Percentiles rank a stretch among this genome's conserved stretches.
These are phyloP conservation scores for Macropis europaea DNA, from an alignment of 2,888 invertebrate species.

Conservation along the genomic window DNA sequence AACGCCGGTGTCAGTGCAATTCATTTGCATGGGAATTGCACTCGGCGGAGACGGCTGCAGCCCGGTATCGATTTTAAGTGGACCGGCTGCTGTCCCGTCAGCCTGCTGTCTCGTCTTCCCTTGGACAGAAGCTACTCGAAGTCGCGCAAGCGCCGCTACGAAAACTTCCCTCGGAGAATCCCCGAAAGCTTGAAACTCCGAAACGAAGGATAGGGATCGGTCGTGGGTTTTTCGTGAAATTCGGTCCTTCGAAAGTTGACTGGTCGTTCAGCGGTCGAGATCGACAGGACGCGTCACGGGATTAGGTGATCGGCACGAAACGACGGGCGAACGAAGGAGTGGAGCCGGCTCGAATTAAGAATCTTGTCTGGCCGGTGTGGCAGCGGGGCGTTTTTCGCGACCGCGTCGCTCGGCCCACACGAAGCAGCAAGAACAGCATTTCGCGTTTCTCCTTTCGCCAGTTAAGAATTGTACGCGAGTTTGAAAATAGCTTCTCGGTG, in stretches of 20 bases:
- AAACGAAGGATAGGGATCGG: not conserved
- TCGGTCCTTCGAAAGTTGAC: not conserved
- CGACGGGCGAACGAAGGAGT: too few species aligned
- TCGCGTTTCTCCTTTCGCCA: constrained; percentile 30
- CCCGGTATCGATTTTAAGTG: constrained; percentile 79
- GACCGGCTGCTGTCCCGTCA: constrained; percentile 78
- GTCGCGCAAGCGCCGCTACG: constrained; percentile 74
- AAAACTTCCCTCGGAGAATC: constrained; percentile 51
- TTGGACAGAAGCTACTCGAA: constrained; percentile 75
- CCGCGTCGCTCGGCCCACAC: not conserved
- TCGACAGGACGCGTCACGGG: too few species aligned
- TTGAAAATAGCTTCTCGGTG: too few species aligned
- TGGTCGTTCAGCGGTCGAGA: too few species aligned
- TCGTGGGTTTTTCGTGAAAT: not conserved
- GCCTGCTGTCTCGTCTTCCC: constrained; percentile 77
- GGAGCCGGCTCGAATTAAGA: too few species aligned
- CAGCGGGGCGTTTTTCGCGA: not conserved
- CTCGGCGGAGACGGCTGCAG: constrained; percentile 73
- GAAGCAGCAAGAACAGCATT: constrained; percentile 17
- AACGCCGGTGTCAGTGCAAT: constrained; percentile 72
- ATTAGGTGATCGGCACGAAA: too few species aligned
- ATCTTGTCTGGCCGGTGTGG: not conserved
- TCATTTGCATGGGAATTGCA: constrained; percentile 79
- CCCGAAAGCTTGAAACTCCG: constrained; percentile 24
- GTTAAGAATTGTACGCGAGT: constrained; percentile 57